Conservation (phyloP, 2,888 invertebrate species). For the Druceiella hillmani region DNA sequence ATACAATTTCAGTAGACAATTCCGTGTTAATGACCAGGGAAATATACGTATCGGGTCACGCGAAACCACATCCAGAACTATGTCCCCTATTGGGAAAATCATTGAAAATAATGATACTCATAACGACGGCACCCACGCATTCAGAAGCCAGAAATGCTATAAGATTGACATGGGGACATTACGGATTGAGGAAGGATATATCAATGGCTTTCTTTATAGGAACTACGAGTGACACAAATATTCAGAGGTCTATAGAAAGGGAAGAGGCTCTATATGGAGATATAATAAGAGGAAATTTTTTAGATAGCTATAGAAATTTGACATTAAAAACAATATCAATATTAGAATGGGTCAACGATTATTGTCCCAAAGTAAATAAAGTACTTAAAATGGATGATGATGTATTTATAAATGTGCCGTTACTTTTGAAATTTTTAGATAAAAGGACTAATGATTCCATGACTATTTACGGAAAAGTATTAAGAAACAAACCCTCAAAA, state of each 20-base stretch:
- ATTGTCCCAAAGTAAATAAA: constrained; percentile 68
- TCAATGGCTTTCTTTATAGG: constrained; percentile 66
- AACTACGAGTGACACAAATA: constrained; percentile 43
- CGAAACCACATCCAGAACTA: constrained; percentile 57
- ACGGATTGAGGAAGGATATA: constrained; percentile 57
- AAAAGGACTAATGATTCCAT: constrained; percentile 58
- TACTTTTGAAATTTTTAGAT: constrained; percentile 61
- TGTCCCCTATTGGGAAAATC: constrained; percentile 62
- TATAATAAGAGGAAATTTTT: constrained; percentile 67
- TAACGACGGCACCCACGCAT: constrained; percentile 72
- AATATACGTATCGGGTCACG: constrained; percentile 66
- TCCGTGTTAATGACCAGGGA: constrained; percentile 52
- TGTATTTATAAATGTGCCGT: constrained; percentile 81
- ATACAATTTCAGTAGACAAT: too few relatives aligned
- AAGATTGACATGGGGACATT: constrained; percentile 79
- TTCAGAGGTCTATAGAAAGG: constrained; percentile 45
- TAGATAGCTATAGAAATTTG: constrained; percentile 77
- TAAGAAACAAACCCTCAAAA: constrained; percentile 80
- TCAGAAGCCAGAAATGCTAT: constrained; percentile 66
- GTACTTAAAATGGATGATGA: constrained; percentile 85
- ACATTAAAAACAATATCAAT: constrained; percentile 79
- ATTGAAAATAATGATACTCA: constrained; percentile 58
- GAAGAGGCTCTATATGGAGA: constrained; percentile 74
- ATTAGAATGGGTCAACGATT: constrained; percentile 74
- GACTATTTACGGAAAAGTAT: constrained; percentile 76